These are phyloP conservation scores for Prionailurus bengalensis DNA, from an alignment of 2,113 vertebrate species.

Conservation along the genomic window DNA sequence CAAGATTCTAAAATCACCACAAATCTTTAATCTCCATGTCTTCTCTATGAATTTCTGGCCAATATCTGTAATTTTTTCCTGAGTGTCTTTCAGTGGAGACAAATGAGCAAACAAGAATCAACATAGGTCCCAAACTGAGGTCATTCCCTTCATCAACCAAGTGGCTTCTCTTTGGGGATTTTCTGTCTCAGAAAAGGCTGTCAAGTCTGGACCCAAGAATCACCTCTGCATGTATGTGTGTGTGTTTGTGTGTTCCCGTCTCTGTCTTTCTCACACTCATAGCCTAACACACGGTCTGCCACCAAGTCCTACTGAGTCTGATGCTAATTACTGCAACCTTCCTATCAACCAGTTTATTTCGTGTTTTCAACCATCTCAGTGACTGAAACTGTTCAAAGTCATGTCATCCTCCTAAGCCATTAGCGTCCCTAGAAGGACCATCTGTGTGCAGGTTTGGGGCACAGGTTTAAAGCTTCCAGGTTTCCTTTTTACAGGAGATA, in stretches of 20 bases:
- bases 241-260: neutral
- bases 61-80: neutral
- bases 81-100: neutral
- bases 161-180: neutral
- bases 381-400: neutral
- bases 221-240: neutral
- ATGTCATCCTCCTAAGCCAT: neutral
- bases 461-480: neutral
- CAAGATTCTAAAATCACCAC: neutral
- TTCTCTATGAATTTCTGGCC: neutral
- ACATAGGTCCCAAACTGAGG: neutral
- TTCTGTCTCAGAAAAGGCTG: neutral
- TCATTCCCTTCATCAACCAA: neutral
- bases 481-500: conserved; percentile 3
- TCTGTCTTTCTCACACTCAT: neutral
- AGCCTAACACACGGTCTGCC: neutral
- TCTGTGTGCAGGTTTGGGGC: neutral
- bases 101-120: neutral
- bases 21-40: neutral
- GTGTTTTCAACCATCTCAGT: conserved; percentile 4
- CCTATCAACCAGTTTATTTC: neutral
- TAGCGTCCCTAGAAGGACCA: neutral
- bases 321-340: neutral
- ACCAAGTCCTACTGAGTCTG: neutral
- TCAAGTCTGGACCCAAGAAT: neutral